Evolutionary conservation across 2,797 vertebrate species (phyloP).

Genomic region (Loris lydekkerianus): DNA sequence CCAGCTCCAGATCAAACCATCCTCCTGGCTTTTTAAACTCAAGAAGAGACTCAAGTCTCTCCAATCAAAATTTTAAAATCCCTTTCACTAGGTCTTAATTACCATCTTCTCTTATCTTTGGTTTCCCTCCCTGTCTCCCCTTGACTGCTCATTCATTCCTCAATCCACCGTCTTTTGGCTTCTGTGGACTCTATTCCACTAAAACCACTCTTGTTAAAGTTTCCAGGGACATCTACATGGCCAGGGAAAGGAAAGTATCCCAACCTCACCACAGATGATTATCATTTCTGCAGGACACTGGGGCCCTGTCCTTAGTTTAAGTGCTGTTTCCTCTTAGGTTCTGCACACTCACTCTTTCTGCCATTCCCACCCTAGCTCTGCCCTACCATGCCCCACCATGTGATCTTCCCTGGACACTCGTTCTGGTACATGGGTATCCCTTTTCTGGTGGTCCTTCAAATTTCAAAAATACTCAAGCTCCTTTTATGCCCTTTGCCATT

Average conservation of each 20-base stretch:
- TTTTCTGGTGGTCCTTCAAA: not conserved
- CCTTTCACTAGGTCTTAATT: not conserved
- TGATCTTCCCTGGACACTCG: not conserved
- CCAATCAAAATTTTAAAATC: not conserved
- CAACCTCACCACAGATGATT: no score
- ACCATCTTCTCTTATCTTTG: no score
- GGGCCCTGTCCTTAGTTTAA: not conserved
- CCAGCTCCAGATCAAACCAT: not conserved
- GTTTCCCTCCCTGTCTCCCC: not conserved
- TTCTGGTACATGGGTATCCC: not conserved
- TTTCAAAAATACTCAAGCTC: not conserved
- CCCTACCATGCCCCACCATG: not conserved
- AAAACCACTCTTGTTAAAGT: not conserved
- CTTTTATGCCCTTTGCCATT: not conserved
- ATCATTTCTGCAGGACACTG: not conserved
- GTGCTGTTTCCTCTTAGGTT: rapidly evolving
- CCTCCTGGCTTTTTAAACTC: not conserved
- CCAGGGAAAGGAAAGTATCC: not conserved
- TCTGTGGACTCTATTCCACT: not conserved
- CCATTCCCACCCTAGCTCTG: rapidly evolving
- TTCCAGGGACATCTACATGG: not conserved
- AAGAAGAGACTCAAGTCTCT: not conserved
- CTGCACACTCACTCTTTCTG: not conserved
- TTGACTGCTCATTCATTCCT: not conserved
- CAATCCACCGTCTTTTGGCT: not conserved